phyloP scores from a whole-genome alignment of 2,888 invertebrate genomes.

The Phaedon cochleariae region DNA sequence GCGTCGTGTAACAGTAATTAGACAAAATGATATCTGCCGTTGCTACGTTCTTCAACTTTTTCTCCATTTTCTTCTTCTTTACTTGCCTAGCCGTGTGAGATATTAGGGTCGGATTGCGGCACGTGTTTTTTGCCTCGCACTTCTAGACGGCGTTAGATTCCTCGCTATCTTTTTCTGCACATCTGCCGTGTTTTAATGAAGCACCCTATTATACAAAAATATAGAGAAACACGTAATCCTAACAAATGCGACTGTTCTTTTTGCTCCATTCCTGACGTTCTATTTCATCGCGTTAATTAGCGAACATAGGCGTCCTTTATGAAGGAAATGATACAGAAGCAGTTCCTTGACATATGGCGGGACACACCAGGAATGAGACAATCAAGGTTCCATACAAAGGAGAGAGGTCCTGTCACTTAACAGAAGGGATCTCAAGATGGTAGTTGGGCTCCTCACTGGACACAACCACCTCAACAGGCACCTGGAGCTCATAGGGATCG shows the following conservation, averaged over 20 bases:
- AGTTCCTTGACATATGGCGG: too few species aligned
- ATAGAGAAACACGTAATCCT: background rate
- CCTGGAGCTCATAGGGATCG: too few species aligned
- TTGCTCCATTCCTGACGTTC: background rate
- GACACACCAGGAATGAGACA: too few species aligned
- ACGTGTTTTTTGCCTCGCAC: background rate
- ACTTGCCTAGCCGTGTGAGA: background rate
- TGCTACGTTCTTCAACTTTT: background rate
- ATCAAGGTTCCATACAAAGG: too few species aligned
- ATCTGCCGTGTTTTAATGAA: slow-evolving; percentile 1
- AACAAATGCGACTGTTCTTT: background rate
- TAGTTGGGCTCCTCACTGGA: too few species aligned
- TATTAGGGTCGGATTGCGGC: background rate
- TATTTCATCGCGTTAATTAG: background rate
- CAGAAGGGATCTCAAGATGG: too few species aligned
- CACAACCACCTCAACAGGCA: too few species aligned
- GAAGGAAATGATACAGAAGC: too few species aligned
- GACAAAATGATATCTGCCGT: background rate
- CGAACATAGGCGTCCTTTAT: too few species aligned
- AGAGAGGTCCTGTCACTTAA: too few species aligned
- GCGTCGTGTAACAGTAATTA: background rate
- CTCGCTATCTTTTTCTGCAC: background rate
- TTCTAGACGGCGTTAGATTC: background rate
- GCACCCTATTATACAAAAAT: background rate
- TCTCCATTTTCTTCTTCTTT: background rate